Evolutionary conservation across 1,140 invertebrate species (phyloP), one percentile per base, ranked within the genome.

Genomic region (Cepaea nemoralis): DNA sequence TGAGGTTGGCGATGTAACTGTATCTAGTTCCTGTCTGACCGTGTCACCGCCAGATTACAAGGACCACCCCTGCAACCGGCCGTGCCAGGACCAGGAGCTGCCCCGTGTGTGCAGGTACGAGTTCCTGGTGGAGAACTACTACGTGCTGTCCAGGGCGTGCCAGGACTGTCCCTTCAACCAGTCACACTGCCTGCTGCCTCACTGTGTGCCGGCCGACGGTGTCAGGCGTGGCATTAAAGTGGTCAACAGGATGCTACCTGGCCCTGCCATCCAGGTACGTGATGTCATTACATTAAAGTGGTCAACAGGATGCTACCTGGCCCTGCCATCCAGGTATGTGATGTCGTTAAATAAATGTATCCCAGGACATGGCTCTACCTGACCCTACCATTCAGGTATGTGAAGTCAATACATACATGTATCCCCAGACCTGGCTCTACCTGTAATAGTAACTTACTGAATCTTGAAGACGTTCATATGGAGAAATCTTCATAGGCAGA

Each of bases 261-360:
- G 96, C 80, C 96, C 96, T 5, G 87, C 93, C 0, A 94, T 97
- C 66, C 94, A 97, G 93, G 96, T 86, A 78, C 8, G 19, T 45
- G 19, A 45, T 45, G 19, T 45, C 42, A 45, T 19, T 10, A 10
- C 19, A 10, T 45, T 45, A 45, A 45, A 10, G 94, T 95, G 0
- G 94, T 97, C 16, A 97, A 97, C 91, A 93, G 96, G 79, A 94
- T 95, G 91, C 93, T 97, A 91, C 96, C 96, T 0, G 96, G 96
- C 80, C 96, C 96, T 3, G 87, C 93, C 0, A 94, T 97, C 66
- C 94, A 97, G 93, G 96, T 86, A 80, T 10, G 19, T 45, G 19
- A 45, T 45, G 19, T 45, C 42, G 19, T 19, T 10, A 10, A 10
- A 10, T 45, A 10, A 45, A 45, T 8, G 8, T 45, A 45, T 8